Percentiles rank a stretch among this genome's conserved stretches.
phyloP scores from a whole-genome alignment of 1,140 invertebrate species.

The Dendroctonus ponderosae region DNA sequence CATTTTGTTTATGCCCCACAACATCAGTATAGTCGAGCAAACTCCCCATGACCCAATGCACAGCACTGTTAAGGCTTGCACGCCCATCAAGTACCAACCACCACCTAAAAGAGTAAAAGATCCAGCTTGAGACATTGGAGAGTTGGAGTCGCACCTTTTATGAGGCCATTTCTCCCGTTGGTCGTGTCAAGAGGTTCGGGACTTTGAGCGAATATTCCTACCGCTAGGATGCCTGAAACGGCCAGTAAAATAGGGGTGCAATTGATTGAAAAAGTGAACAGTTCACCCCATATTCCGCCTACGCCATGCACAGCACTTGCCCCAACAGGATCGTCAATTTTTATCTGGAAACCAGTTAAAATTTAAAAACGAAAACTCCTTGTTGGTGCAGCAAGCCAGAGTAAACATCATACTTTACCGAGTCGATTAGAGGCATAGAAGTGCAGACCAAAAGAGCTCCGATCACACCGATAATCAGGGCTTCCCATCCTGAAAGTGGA shows the following conservation, averaged over 20 bases:
- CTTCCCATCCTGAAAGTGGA: constrained; percentile 68
- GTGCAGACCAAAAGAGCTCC: constrained; percentile 72
- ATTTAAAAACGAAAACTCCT: no score
- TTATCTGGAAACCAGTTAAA: constrained; percentile 53
- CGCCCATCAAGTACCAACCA: constrained; percentile 80
- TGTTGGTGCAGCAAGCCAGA: no score
- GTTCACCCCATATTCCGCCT: constrained; percentile 64
- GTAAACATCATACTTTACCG: no score
- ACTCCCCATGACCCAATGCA: constrained; percentile 74
- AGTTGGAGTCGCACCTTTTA: constrained; percentile 63
- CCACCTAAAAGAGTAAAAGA: constrained; percentile 61
- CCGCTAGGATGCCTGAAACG: constrained; percentile 76
- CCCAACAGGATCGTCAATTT: constrained; percentile 89
- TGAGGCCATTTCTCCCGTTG: constrained; percentile 70
- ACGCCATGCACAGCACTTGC: constrained; percentile 85
- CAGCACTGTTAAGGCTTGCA: constrained; percentile 72
- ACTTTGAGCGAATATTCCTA: constrained; percentile 87
- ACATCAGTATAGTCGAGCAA: constrained; percentile 63
- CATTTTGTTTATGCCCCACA: constrained; percentile 76
- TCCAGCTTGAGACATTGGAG: background rate
- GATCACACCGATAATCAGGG: constrained; percentile 77
- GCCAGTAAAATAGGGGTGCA: no score
- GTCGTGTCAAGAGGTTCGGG: constrained; percentile 77
- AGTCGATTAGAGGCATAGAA: constrained; percentile 72
- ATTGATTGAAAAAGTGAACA: background rate